Evolutionary conservation across 2,797 vertebrate species (phyloP).

Genomic region (Leptoclinus maculatus): DNA sequence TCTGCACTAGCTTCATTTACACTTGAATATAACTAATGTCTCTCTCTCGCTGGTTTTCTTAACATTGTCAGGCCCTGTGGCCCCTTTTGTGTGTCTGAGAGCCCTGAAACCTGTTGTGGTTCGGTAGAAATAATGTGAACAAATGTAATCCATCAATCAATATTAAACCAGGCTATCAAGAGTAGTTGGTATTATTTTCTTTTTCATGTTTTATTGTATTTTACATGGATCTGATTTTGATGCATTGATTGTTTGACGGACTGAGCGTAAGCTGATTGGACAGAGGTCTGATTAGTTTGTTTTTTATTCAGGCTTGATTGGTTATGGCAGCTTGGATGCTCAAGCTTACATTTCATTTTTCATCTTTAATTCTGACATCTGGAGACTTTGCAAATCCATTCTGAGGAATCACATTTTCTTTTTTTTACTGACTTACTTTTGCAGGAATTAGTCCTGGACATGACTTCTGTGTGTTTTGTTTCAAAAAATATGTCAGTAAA

Average conservation of each 20-base stretch:
- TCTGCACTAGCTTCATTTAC: background rate
- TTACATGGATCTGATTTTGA: background rate
- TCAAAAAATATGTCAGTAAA: no score
- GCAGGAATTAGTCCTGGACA: no score
- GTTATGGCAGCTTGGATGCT: background rate
- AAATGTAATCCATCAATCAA: no score
- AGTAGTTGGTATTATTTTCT: background rate
- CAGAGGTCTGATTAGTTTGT: background rate
- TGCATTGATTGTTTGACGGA: background rate
- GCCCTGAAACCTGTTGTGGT: background rate
- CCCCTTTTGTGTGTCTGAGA: no score
- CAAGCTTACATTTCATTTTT: no score
- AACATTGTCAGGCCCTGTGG: background rate
- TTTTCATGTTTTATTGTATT: background rate
- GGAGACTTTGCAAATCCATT: no score
- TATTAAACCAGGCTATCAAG: background rate
- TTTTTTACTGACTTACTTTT: no score
- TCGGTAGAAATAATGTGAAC: no score
- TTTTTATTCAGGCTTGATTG: background rate
- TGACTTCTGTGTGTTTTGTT: no score
- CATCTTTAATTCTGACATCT: no score
- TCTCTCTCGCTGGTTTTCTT: background rate
- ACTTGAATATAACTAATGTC: background rate
- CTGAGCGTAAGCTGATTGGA: background rate
- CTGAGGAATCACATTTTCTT: no score